Conservation (phyloP, 2,888 invertebrate species). For the Baronia brevicornis region DNA sequence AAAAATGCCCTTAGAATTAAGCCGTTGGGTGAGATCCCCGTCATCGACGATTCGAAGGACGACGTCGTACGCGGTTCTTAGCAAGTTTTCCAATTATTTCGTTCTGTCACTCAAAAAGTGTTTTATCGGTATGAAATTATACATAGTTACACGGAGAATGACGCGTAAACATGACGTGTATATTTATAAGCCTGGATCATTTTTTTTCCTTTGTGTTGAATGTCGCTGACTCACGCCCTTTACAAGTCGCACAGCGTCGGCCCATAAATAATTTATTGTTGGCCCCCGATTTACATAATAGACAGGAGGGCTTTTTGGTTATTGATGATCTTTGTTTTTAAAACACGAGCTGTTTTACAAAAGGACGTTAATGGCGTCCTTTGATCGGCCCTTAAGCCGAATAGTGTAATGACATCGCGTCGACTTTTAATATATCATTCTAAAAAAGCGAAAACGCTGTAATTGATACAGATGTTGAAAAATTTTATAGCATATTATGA, state of each 20-base stretch:
- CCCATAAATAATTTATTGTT: constrained; percentile 27
- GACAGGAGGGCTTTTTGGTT: constrained; percentile 19
- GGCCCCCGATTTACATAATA: constrained; percentile 26
- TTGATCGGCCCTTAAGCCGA: constrained; percentile 2
- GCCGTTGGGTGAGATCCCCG: too few relatives aligned
- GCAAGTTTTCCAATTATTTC: too few relatives aligned
- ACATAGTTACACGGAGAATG: neutral
- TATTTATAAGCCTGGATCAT: constrained; percentile 4
- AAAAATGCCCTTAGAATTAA: too few relatives aligned
- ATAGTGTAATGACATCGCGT: too few relatives aligned
- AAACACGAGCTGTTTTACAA: constrained; percentile 12
- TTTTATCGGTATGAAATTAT: too few relatives aligned
- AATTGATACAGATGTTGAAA: too few relatives aligned
- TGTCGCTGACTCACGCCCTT: constrained; percentile 9
- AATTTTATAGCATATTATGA: too few relatives aligned
- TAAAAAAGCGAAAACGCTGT: too few relatives aligned
- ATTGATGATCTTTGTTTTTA: constrained; percentile 23
- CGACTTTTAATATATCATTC: too few relatives aligned
- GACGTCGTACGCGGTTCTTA: too few relatives aligned
- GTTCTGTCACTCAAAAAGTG: too few relatives aligned
- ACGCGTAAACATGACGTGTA: neutral
- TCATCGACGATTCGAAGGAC: too few relatives aligned
- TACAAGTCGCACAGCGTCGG: constrained; percentile 9
- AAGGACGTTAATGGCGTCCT: constrained; percentile 5
- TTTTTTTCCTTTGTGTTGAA: constrained; percentile 6